A percentile compares a stretch with the other conserved stretches of the same genome.
Evolutionary conservation across 1,140 invertebrate species (phyloP).

Genomic region (Hirudo medicinalis): DNA sequence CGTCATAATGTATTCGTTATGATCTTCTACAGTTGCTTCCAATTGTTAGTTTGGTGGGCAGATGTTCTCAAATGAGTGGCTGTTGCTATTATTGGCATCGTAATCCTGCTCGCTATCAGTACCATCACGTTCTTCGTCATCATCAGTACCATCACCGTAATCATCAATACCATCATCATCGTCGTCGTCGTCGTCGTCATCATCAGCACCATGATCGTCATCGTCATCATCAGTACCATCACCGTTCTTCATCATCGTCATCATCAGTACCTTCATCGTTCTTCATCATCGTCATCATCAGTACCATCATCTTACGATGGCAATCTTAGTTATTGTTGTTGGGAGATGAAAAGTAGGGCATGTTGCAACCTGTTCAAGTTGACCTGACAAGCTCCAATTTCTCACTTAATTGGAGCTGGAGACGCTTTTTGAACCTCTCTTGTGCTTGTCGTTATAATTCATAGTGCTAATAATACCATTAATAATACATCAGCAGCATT

Average conservation of each 20-base stretch:
- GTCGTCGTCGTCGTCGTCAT: not conserved
- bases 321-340: not conserved
- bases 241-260: not conserved
- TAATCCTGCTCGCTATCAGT: not conserved
- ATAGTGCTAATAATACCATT: not conserved
- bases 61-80: not conserved
- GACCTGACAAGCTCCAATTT: too few relatives aligned
- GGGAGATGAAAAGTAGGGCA: too few relatives aligned
- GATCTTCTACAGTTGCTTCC: too few relatives aligned
- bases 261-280: not conserved
- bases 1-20: too few relatives aligned
- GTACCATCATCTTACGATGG: not conserved
- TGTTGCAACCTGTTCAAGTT: too few relatives aligned
- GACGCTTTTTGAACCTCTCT: too few relatives aligned
- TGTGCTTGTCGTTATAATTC: not conserved
- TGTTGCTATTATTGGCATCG: not conserved
- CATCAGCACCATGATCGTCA: too few relatives aligned
- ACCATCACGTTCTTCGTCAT: too few relatives aligned
- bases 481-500: not conserved
- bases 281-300: not conserved
- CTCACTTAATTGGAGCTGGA: too few relatives aligned
- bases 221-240: not conserved
- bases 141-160: too few relatives aligned
- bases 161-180: not conserved
- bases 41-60: not conserved